These are phyloP conservation scores for Halichoeres trimaculatus DNA, from an alignment of 2,113 vertebrate genomes.

Conservation along the genomic window DNA sequence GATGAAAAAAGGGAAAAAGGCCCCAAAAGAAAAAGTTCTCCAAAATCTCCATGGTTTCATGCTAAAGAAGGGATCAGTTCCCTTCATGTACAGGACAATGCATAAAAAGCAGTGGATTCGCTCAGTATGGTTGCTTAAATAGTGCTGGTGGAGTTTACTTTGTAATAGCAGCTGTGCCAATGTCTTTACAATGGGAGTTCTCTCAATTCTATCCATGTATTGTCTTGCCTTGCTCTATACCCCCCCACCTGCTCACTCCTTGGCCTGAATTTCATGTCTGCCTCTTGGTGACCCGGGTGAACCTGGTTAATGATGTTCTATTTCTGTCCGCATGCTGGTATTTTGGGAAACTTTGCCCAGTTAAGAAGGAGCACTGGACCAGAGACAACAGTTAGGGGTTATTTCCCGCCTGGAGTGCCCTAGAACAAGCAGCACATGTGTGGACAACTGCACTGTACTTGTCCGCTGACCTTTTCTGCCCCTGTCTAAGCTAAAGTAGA, in stretches of 20 bases:
- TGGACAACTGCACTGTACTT: constrained; percentile 43
- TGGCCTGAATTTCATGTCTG: constrained; percentile 79
- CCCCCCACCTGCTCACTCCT: constrained; percentile 72
- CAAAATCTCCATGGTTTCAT: constrained; percentile 40
- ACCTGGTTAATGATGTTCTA: constrained; percentile 78
- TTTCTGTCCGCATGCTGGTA: constrained; percentile 78
- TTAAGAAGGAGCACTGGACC: constrained; percentile 64
- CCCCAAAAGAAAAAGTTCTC: constrained; percentile 38
- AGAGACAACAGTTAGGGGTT: constrained; percentile 47
- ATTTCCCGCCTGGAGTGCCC: constrained; percentile 52
- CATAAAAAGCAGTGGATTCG: constrained; percentile 68
- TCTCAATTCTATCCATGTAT: constrained; percentile 74
- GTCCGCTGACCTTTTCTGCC: constrained; percentile 46
- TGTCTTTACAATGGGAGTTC: constrained; percentile 74
- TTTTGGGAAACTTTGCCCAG: constrained; percentile 65
- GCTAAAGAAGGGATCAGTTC: constrained; percentile 41
- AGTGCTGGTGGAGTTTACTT: constrained; percentile 78
- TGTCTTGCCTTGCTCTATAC: constrained; percentile 79
- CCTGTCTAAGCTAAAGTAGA: constrained; percentile 24
- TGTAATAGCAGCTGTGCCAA: constrained; percentile 77
- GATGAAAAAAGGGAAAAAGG: constrained; percentile 33
- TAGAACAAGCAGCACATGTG: constrained; percentile 53
- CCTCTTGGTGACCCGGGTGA: constrained; percentile 73
- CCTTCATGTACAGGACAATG: constrained; percentile 75
- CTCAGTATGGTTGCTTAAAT: constrained; percentile 69